Base-by-base conservation (phyloP, 1,140 invertebrate species). In the Drosophila leontia region DNA sequence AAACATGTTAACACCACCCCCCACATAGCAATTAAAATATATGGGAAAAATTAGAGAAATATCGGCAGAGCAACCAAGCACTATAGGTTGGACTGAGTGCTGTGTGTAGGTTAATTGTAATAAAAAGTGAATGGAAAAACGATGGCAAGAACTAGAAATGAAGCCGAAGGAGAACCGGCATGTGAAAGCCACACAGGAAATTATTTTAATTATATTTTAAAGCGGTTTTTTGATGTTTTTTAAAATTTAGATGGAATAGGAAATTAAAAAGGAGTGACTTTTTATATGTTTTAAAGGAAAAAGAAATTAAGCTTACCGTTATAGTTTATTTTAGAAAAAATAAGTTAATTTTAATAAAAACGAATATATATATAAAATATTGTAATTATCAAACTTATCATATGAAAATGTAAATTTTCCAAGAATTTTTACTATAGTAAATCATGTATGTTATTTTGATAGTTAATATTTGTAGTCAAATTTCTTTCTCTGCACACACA, bases 121-220 rank as follows among this genome's bases (percentile, higher is more conserved):
- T 71, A 57, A 82, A 85, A 86, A 78, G 82, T 86, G 82, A 86
- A 86, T 79, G 78, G 67, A 69, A 55, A 55, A 15, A 15, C 26
- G 15, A 50, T 51, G 61, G 47, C 77, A 64, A 71, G 64, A 80
- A 62, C n/a, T 29, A 50, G 37, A 64, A 45, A 70, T 55, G 23
- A n/a, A 61, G 45, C 53, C 23, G 67, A 72, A 72, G 67, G 67
- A 78, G 75, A 78, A 78, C 64, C 17, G 59, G 51, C 75, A 53
- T 61, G 76, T 80, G 82, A 85, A 85, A 85, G 82, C 78, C 80
- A 48, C 34, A 55, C 51, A 3, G 17, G 4, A 3, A 55, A 39
- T 23, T 23, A 37, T 19, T 61, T 37, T 8, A 19, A 9, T 12
- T 0, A 5, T 47, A 45, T 45, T 45, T 23, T 13, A 4, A 7